These are phyloP conservation scores for Cerastoderma edule DNA, from an alignment of 2,888 invertebrate genomes.

Conservation along the genomic window DNA sequence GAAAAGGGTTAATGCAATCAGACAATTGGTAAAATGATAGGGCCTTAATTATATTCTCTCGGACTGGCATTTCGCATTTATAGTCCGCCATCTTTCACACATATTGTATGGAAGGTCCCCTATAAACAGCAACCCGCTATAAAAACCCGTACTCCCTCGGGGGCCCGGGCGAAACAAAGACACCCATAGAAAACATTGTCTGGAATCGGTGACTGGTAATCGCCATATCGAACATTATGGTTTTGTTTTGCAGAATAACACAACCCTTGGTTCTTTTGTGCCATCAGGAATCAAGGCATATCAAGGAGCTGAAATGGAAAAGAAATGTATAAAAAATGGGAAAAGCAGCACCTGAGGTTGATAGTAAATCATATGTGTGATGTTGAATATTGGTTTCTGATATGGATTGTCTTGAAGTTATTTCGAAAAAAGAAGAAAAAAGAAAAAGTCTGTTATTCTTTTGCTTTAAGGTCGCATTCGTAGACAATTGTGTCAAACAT, in stretches of 20 bases:
- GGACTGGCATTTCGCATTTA: constrained; percentile 14
- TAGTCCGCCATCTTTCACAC: constrained; percentile 18
- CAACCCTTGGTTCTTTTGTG: not conserved
- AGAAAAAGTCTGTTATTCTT: no score
- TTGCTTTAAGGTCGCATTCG: no score
- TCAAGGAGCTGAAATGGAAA: not conserved
- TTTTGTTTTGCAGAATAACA: constrained; percentile 9
- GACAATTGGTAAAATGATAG: constrained; percentile 18
- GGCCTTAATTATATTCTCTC: constrained; percentile 8
- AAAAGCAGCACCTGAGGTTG: no score
- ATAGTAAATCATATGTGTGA: no score
- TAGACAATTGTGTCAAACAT: no score
- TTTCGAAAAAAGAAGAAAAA: no score
- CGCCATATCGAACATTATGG: constrained; percentile 18
- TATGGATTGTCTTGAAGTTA: no score
- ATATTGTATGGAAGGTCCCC: not conserved
- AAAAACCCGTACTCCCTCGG: constrained; percentile 11
- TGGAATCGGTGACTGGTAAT: constrained; percentile 16
- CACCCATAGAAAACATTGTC: constrained; percentile 10
- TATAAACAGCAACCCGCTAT: constrained; percentile 1
- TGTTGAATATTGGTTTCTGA: no score
- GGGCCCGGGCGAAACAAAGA: constrained; percentile 16
- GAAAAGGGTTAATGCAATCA: constrained; percentile 6
- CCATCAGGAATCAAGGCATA: not conserved
- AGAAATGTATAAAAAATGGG: no score